Conservation (phyloP, 2,113 vertebrate species). For the Seriola aureovittata region DNA sequence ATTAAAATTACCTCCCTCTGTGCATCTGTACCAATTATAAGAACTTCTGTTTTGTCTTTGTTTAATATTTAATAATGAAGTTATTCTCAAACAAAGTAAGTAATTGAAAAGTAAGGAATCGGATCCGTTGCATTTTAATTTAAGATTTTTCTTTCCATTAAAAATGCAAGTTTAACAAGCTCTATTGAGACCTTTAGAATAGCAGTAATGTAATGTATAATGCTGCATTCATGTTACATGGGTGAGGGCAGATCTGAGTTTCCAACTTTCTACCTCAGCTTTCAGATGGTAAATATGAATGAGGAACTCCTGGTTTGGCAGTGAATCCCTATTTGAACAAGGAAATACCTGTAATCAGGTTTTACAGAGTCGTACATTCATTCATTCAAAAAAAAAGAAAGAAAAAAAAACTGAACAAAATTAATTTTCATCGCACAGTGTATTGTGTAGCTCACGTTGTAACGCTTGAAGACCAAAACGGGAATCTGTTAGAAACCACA, state of each 20-base stretch:
- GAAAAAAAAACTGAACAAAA: neutral
- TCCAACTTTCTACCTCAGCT: constrained; percentile 26
- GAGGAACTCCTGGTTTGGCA: constrained; percentile 56
- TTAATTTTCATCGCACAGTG: neutral
- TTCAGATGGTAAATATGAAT: constrained; percentile 51
- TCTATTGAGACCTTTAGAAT: neutral
- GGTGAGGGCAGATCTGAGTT: constrained; percentile 11
- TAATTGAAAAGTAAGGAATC: neutral
- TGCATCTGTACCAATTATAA: no score
- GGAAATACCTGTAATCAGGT: constrained; percentile 38
- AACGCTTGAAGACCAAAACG: neutral
- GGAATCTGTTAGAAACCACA: neutral
- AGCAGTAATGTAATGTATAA: constrained; percentile 14
- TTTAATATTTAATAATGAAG: neutral
- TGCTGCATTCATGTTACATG: constrained; percentile 40
- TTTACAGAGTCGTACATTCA: constrained; percentile 35
- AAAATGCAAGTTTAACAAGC: neutral
- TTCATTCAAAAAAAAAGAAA: neutral
- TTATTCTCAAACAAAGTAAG: neutral
- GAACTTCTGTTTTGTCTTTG: no score
- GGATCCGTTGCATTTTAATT: neutral
- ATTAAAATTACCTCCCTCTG: no score
- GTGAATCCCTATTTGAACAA: constrained; percentile 42
- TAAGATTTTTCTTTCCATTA: neutral
- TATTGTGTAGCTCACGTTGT: neutral